phyloP scores from a whole-genome alignment of 2,797 vertebrate genomes.

The Oreonectes daqikongensis region DNA sequence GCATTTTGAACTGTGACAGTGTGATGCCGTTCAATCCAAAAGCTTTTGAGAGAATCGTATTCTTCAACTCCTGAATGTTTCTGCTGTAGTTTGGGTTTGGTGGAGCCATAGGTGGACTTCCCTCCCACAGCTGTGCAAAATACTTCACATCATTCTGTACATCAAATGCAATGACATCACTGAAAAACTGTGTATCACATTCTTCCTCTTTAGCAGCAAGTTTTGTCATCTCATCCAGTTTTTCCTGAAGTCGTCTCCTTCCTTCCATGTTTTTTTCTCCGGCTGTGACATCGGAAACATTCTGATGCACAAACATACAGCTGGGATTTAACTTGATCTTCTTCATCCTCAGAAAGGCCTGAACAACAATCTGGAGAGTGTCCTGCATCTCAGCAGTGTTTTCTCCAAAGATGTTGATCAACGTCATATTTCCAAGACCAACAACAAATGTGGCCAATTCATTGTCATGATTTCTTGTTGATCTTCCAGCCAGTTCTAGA shows the following conservation, averaged over 20 bases:
- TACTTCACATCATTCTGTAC: conserved; percentile 73
- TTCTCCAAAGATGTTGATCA: conserved; percentile 82
- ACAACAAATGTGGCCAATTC: conserved; percentile 81
- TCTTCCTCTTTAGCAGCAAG: conserved; percentile 72
- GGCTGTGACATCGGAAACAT: background rate
- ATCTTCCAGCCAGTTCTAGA: conserved; percentile 54
- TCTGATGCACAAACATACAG: conserved; percentile 6
- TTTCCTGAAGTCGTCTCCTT: conserved; percentile 22
- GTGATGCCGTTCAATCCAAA: conserved; percentile 52
- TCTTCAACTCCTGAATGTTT: conserved; percentile 72
- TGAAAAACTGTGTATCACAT: conserved; percentile 66
- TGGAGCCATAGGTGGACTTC: conserved; percentile 76
- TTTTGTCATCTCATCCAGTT: conserved; percentile 45
- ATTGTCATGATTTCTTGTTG: conserved; percentile 68
- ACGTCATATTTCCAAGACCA: conserved; percentile 77
- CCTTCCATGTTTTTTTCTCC: background rate
- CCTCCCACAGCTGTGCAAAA: conserved; percentile 69
- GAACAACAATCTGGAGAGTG: background rate
- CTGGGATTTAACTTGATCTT: background rate
- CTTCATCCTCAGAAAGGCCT: background rate
- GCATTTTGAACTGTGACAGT: conserved; percentile 68
- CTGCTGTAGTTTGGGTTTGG: conserved; percentile 77
- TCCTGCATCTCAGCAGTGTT: conserved; percentile 56
- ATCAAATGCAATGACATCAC: conserved; percentile 74
- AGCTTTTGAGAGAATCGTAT: conserved; percentile 56